Evolutionary conservation across 2,113 vertebrate species (phyloP), one percentile per base, ranked within the genome.

Genomic region (Perca flavescens): DNA sequence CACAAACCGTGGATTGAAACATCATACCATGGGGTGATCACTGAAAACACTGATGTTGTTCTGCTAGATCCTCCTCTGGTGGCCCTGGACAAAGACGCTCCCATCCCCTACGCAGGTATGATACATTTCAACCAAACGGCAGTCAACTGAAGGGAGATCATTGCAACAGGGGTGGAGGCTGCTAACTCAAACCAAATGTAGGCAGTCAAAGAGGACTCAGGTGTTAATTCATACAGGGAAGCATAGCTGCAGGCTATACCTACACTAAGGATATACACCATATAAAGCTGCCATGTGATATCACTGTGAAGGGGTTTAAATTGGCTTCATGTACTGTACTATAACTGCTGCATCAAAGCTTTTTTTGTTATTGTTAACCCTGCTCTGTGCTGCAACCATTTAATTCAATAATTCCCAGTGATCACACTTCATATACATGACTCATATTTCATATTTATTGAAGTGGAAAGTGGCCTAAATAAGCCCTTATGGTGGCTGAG

Each of bases 1-100:
- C 98, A 99, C 93, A 99, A 99, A 80, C 98, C 98, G 1, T 99
- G 98, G 98, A 99, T 99, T 58, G 98, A 99, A 95, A 99, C 97
- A 0, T 99, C 98, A 0, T 99, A 99, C 88, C 98, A 99, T 1
- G 98, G 98, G 70, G 95, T 99, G 88, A 96, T 99, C 91, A 99
- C 97, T 3, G 98, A 99, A 91, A 99, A 99, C 93, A 98, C 97
- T 0, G 96, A 97, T 71, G 94, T 97, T 1, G 98, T 99, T 64
- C 97, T 98, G 88, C 90, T 99, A 88, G 98, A 99, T 86, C 98
- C 98, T 77, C 98, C 98, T 0, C 95, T 99, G 63, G 97, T 99
- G 75, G 98, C 98, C 68, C 93, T 99, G 93, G 98, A 99, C 90
- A 99, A 99, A 87, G 98, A 99, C 21, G 98, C 97, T 0, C 98